These are phyloP conservation scores for Morone chrysops DNA, from an alignment of 2,113 vertebrate genomes.

Conservation along the genomic window DNA sequence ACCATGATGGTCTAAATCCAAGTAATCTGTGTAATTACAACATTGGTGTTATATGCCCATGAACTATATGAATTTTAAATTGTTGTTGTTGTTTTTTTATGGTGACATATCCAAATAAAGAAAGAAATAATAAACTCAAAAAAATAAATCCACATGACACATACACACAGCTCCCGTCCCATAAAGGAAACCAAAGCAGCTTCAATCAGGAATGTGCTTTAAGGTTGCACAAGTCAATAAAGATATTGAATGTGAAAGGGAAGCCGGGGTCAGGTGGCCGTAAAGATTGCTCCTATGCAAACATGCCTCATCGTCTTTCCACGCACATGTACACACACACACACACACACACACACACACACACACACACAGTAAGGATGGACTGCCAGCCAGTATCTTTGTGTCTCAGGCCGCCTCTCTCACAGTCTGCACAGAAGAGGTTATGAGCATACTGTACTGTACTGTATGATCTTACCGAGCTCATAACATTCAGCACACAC, in stretches of 20 bases:
- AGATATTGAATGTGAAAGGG: conserved; percentile 71
- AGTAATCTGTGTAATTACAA: not conserved
- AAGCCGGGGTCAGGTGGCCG: conserved; percentile 66
- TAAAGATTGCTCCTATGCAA: conserved; percentile 69
- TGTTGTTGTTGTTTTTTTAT: not conserved
- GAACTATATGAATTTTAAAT: not conserved
- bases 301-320: conserved; percentile 60
- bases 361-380: conserved; percentile 19
- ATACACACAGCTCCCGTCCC: not conserved
- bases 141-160: conserved; percentile 7
- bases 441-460: conserved; percentile 23
- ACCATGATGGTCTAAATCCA: no score
- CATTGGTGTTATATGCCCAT: not conserved
- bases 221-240: conserved; percentile 64
- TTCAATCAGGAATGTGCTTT: conserved; percentile 51
- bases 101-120: not conserved
- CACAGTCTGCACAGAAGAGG: conserved; percentile 25
- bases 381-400: conserved; percentile 45
- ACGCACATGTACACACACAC: conserved; percentile 31
- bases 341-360: conserved; percentile 31
- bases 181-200: conserved; percentile 27
- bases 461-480: conserved; percentile 49
- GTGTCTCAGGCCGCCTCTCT: conserved; percentile 37
- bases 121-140: not conserved
- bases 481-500: conserved; percentile 38